Percentiles rank a stretch among this genome's conserved stretches.
Conservation (phyloP, 2,888 invertebrate species). For the Endotricha flammealis region DNA sequence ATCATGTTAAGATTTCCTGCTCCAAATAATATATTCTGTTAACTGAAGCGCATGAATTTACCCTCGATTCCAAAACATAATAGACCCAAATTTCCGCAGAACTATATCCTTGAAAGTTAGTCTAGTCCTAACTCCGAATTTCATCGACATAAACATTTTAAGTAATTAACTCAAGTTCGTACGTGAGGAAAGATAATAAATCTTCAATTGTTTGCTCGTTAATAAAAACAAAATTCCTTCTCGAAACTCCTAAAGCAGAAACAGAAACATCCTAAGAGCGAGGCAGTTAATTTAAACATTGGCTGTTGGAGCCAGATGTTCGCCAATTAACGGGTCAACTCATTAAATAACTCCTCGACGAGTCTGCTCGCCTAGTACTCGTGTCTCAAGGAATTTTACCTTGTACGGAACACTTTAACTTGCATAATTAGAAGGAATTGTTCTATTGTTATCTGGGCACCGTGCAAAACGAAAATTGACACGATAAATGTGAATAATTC, state of each 20-base stretch:
- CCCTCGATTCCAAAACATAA: background rate
- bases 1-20: no score
- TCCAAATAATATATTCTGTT: no score
- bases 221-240: constrained; percentile 6
- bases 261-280: constrained; percentile 26
- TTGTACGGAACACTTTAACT: no score
- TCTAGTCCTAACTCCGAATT: background rate
- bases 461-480: no score
- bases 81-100: background rate
- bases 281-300: constrained; percentile 54
- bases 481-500: no score
- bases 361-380: background rate
- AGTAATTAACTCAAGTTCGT: constrained; percentile 2
- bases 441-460: no score
- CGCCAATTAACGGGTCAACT: constrained; percentile 56
- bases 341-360: constrained; percentile 24
- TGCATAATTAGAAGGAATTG: no score
- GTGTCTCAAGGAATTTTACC: background rate
- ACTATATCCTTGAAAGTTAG: background rate
- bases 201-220: constrained; percentile 4
- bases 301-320: constrained; percentile 13
- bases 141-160: background rate
- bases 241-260: constrained; percentile 18
- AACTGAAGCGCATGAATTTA: no score
- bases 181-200: constrained; percentile 5